Evolutionary conservation across 1,140 invertebrate genomes (phyloP).

Genomic region (Temnothorax nylanderi): DNA sequence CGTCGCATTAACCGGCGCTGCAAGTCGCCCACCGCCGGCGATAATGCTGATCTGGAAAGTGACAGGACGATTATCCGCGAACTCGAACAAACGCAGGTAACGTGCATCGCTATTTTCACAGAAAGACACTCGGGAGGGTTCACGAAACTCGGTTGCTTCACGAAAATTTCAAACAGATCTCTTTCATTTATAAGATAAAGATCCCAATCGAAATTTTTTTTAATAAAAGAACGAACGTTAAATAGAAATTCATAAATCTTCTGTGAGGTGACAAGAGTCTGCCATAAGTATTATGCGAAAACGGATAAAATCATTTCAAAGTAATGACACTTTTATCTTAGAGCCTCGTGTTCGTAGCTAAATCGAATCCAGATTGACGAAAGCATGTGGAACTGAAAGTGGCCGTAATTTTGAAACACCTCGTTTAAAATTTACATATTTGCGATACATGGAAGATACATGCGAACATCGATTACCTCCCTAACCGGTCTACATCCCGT

Average conservation of each 20-base stretch:
- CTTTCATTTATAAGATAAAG: neutral
- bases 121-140: neutral
- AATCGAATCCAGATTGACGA: slow-evolving; percentile 6
- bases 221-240: neutral
- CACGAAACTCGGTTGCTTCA: neutral
- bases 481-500: slow-evolving; percentile 38
- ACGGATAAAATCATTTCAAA: neutral
- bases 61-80: neutral
- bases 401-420: slow-evolving; percentile 35
- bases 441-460: slow-evolving; percentile 48
- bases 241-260: neutral
- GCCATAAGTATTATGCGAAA: neutral
- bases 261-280: neutral
- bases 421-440: slow-evolving; percentile 51
- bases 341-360: neutral
- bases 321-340: neutral
- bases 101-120: neutral
- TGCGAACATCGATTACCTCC: slow-evolving; percentile 35
- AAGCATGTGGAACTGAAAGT: slow-evolving; percentile 1
- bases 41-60: neutral
- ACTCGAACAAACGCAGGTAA: neutral
- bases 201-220: neutral
- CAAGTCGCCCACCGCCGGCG: neutral
- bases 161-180: neutral
- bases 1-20: slow-evolving; percentile 1